phyloP scores from a whole-genome alignment of 2,888 invertebrate species.

The Epinotia brunnichana region DNA sequence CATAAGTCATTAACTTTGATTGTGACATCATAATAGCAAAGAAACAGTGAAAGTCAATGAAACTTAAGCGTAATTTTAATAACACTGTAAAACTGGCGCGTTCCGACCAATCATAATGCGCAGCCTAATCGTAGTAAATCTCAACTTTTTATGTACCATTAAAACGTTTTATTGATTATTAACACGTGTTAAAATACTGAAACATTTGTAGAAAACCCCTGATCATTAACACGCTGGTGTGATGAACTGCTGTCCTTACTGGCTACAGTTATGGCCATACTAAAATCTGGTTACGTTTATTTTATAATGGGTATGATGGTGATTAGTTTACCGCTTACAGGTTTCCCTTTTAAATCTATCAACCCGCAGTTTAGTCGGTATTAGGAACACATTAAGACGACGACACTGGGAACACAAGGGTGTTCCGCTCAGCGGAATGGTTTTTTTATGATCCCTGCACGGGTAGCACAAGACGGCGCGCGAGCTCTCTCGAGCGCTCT shows the following conservation, averaged over 20 bases:
- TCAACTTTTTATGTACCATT: slow-evolving; percentile 82
- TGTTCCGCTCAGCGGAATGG: no score
- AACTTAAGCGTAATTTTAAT: slow-evolving; percentile 60
- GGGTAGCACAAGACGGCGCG: no score
- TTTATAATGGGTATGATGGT: slow-evolving; percentile 35
- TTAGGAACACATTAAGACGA: background rate
- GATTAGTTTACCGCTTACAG: slow-evolving; percentile 39
- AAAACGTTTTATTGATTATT: slow-evolving; percentile 82
- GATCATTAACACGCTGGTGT: slow-evolving; percentile 72
- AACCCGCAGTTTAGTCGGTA: slow-evolving; percentile 6
- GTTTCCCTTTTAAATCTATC: slow-evolving; percentile 21
- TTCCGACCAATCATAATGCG: slow-evolving; percentile 72
- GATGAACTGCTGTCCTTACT: slow-evolving; percentile 59
- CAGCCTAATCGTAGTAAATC: slow-evolving; percentile 80
- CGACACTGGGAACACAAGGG: no score
- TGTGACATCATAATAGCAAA: slow-evolving; percentile 50
- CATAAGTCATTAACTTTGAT: slow-evolving; percentile 46
- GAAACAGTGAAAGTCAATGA: slow-evolving; percentile 62
- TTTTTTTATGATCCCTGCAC: no score
- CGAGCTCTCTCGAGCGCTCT: no score
- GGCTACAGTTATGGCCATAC: slow-evolving; percentile 43
- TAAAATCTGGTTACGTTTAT: slow-evolving; percentile 39
- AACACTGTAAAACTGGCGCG: slow-evolving; percentile 61
- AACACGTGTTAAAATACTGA: slow-evolving; percentile 81
- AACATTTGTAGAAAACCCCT: slow-evolving; percentile 79